Evolutionary conservation across 1,140 invertebrate genomes (phyloP).

Genomic region (Glossosoma conforme): DNA sequence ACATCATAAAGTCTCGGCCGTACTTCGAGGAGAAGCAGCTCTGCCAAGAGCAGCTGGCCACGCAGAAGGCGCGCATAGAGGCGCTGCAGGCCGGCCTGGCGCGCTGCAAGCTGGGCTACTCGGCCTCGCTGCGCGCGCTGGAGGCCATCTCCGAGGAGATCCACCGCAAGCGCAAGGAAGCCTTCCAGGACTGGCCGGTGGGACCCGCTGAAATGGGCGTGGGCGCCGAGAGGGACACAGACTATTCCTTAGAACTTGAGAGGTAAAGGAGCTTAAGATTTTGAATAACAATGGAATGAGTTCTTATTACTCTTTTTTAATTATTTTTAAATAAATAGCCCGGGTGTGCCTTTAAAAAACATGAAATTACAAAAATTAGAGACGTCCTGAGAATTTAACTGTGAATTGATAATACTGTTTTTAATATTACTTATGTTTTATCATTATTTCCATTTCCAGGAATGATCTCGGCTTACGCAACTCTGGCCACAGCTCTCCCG

Average conservation of each 20-base stretch:
- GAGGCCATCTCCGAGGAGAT: constrained; percentile 94
- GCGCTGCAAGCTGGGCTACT: constrained; percentile 77
- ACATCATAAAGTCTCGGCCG: constrained; percentile 79
- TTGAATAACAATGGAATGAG: too few relatives aligned
- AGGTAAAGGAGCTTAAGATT: too few relatives aligned
- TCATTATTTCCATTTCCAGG: constrained; percentile 8
- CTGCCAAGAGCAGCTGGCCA: constrained; percentile 84
- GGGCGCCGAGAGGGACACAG: constrained; percentile 68
- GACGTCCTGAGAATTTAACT: too few relatives aligned
- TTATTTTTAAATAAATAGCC: too few relatives aligned
- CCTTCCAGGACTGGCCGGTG: constrained; percentile 45
- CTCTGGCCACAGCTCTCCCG: not conserved
- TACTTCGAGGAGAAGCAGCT: constrained; percentile 92
- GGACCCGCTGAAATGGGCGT: constrained; percentile 84
- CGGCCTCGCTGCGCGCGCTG: constrained; percentile 77
- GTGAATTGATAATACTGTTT: too few relatives aligned
- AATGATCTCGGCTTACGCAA: constrained; percentile 23
- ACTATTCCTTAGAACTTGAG: constrained; percentile 38
- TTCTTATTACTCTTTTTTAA: too few relatives aligned
- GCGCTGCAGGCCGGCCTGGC: constrained; percentile 73
- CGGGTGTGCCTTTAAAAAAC: too few relatives aligned
- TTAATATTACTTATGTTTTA: too few relatives aligned
- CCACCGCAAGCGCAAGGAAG: constrained; percentile 61
- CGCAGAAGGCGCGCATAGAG: constrained; percentile 80
- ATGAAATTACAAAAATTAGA: too few relatives aligned